Base-by-base conservation (phyloP, 2,888 invertebrate species). In the Eupithecia centaureata region DNA sequence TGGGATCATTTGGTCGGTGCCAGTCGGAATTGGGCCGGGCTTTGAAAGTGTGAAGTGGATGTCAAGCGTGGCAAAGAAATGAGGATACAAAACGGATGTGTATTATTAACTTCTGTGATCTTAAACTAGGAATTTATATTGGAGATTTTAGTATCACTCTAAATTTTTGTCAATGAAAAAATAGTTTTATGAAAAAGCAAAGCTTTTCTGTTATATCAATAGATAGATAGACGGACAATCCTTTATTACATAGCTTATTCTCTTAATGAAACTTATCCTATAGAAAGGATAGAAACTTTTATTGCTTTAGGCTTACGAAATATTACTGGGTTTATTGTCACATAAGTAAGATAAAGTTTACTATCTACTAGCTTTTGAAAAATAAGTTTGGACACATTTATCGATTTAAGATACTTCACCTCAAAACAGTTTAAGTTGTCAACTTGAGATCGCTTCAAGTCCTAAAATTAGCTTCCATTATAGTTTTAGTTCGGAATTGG, bases 391-490 rank as follows among this genome's bases (percentile, higher is more conserved):
- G n/a, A n/a, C n/a, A n/a, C n/a, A n/a, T n/a, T n/a, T n/a, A 42
- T 42, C 42, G 42, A 42, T 42, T 18, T 42, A 18, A 38, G n/a
- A 38, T 2, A 18, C 12, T 47, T 42, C 13, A 15, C 3, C 51
- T 52, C 22, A 32, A 65, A 56, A 61, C 42, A 56, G 32, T 27
- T 15, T 8, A 56, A 65, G 42, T 56, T 56, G 42, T 33, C 32
- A 27, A 61, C 35, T 57, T 22, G n/a, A 66, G 32, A 25, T 38
- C 27, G 58, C 47, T 28, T 56, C 22, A 68, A 68, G 64, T 38
- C 64, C 22, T 54, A 54, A 65, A 64, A 68, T 68, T 68, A 59
- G 58, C 57, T 27, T 56, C 56, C 30, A 63, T 47, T 56, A 47
- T 64, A 52, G 61, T 62, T 68, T 68, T 30, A 47, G 18, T 18